A percentile compares a stretch with the other conserved stretches of the same genome.
phyloP scores from a whole-genome alignment of 2,113 vertebrate genomes.

The Ophthalmolycus amberensis region DNA sequence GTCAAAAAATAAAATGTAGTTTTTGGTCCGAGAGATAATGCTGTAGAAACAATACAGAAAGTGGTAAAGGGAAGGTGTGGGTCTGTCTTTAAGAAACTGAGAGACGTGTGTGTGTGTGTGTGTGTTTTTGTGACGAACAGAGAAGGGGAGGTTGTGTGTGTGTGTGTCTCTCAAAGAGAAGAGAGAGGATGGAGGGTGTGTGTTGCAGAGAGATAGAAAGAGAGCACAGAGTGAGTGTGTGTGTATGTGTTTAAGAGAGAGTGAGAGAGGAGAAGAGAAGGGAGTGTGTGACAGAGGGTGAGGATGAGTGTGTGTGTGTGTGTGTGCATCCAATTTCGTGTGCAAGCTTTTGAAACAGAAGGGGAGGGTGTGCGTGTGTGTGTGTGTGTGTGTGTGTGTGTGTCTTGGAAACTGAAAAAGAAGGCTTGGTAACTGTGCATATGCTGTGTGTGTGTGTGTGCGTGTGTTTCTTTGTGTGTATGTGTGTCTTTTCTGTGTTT shows the following conservation, averaged over 20 bases:
- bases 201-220: slow-evolving; percentile 58
- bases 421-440: slow-evolving; percentile 74
- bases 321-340: slow-evolving; percentile 27
- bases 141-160: slow-evolving; percentile 41
- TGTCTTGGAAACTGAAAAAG: slow-evolving; percentile 77
- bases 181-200: slow-evolving; percentile 69
- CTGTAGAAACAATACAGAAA: slow-evolving; percentile 43
- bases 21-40: slow-evolving; percentile 29
- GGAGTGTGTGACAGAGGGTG: slow-evolving; percentile 66
- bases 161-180: slow-evolving; percentile 44
- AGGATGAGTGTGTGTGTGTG: slow-evolving; percentile 42
- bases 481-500: slow-evolving; percentile 55
- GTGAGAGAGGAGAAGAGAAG: slow-evolving; percentile 64
- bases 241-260: slow-evolving; percentile 68
- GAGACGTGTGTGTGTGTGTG: slow-evolving; percentile 62
- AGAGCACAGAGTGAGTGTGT: slow-evolving; percentile 49
- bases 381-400: slow-evolving; percentile 59
- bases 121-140: slow-evolving; percentile 65
- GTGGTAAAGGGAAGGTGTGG: slow-evolving; percentile 52
- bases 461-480: slow-evolving; percentile 60
- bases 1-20: slow-evolving; percentile 30
- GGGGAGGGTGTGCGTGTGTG: slow-evolving; percentile 58
- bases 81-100: slow-evolving; percentile 75
- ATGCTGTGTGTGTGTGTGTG: slow-evolving; percentile 57
- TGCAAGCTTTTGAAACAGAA: slow-evolving; percentile 70